Evolutionary conservation across 2,113 vertebrate genomes (phyloP), one percentile per base, ranked within the genome.

Genomic region (Cnemophilus loriae): DNA sequence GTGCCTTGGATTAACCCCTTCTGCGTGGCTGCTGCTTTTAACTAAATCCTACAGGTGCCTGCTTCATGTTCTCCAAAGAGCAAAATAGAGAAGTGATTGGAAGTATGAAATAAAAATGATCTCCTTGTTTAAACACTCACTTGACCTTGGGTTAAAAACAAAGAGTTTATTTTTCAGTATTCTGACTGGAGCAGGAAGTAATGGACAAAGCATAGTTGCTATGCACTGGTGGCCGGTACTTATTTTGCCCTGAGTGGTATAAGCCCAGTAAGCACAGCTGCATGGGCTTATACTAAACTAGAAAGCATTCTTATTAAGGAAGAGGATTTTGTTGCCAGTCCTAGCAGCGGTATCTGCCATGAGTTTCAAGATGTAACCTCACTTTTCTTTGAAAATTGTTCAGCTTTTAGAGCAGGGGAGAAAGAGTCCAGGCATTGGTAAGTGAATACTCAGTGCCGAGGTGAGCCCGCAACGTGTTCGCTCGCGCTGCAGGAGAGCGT

Each of bases 401-500:
- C 0, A 3, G 63, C 12, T 76, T 93, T 85, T 73, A 65, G 32
- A 53, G 7, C 24, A 21, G 50, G 12, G 7, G 11, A 55, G 56
- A 46, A 64, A 39, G 39, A 50, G 19, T 27, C 39, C 18, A 65
- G 49, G 21, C 18, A 19, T 2, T 55, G 28, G 17, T 6, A 28
- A 41, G 33, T 14, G 69, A 69, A 32, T 13, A 6, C 5, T 15
- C 42, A 27, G 24, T 57, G 35, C 46, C 78, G 65, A 57, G 32
- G 11, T 46, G 73, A 77, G 50, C 33, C 65, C 78, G 46, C n/a
- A 41, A 22, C 0, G 6, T n/a, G 69, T 49, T 69, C 0, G 0
- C 24, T 57, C 0, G 1, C 53, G 74, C 37, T 3, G 2, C 26
- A 8, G 28, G 50, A 46, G 41, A 35, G 50, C 0, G 0, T 11